A percentile compares a stretch with the other conserved stretches of the same genome.
phyloP scores from a whole-genome alignment of 2,888 invertebrate species.

The Teleiodes luculella region DNA sequence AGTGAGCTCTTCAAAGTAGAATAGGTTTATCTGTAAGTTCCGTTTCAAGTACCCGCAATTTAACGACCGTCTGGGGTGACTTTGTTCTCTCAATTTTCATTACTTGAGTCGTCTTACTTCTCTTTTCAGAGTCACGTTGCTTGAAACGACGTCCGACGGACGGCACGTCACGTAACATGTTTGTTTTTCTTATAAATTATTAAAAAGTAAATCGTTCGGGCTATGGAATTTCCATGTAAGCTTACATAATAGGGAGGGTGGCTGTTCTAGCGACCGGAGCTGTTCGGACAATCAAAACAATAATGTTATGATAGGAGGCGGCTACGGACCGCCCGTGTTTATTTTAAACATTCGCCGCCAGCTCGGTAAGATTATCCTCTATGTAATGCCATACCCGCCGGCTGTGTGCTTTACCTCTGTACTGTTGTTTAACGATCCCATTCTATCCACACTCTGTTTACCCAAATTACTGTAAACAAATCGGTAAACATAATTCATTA shows the following conservation, averaged over 20 bases:
- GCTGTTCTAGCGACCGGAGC: slow-evolving; percentile 27
- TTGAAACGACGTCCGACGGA: background rate
- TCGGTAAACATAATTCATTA: slow-evolving; percentile 25
- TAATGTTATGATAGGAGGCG: slow-evolving; percentile 68
- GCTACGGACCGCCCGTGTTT: slow-evolving; percentile 52
- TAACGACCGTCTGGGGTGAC: background rate
- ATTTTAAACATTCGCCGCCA: slow-evolving; percentile 63
- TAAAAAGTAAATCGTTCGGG: slow-evolving; percentile 5
- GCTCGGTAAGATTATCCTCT: slow-evolving; percentile 54
- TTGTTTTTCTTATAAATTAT: slow-evolving; percentile 13
- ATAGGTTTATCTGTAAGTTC: background rate
- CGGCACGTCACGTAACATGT: background rate
- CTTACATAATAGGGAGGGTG: slow-evolving; percentile 3
- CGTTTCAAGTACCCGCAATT: background rate
- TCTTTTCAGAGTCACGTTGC: slow-evolving; percentile 6
- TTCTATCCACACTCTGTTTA: slow-evolving; percentile 30
- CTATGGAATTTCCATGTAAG: slow-evolving; percentile 16
- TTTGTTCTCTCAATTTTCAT: background rate
- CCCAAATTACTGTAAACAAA: slow-evolving; percentile 34
- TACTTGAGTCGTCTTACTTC: background rate
- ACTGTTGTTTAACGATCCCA: slow-evolving; percentile 42
- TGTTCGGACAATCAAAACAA: slow-evolving; percentile 63
- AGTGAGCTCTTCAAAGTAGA: background rate
- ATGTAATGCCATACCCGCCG: slow-evolving; percentile 50
- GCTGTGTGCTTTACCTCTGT: slow-evolving; percentile 42